phyloP scores from a whole-genome alignment of 2,888 invertebrate genomes.

The Lepidocyrtoides sp. region DNA sequence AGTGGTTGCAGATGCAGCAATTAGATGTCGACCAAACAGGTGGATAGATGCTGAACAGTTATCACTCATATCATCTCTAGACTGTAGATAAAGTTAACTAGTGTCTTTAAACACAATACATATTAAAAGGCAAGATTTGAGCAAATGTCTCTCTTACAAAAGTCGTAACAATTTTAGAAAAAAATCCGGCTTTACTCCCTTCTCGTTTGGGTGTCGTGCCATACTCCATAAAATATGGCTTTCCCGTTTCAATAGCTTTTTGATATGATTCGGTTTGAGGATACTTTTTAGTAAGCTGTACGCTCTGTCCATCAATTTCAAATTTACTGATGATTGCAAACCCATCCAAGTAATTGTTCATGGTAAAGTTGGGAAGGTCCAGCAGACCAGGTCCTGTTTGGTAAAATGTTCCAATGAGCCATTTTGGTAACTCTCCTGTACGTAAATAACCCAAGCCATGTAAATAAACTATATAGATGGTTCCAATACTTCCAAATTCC shows the following conservation, averaged over 20 bases:
- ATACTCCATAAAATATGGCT: slow-evolving; percentile 87
- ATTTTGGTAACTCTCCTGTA: slow-evolving; percentile 87
- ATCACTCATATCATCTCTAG: slow-evolving; percentile 86
- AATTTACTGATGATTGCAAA: slow-evolving; percentile 87
- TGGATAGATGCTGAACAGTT: slow-evolving; percentile 87
- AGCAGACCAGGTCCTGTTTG: slow-evolving; percentile 88
- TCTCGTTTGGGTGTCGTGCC: slow-evolving; percentile 87
- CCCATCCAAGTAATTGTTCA: slow-evolving; percentile 88
- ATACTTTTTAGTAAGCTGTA: slow-evolving; percentile 86
- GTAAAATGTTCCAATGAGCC: slow-evolving; percentile 87
- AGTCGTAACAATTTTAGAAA: slow-evolving; percentile 86
- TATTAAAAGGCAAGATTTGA: no score
- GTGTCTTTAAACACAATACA: background rate
- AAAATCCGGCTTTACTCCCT: slow-evolving; percentile 87
- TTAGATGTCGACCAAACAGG: slow-evolving; percentile 87
- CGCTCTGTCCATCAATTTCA: slow-evolving; percentile 86
- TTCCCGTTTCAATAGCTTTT: slow-evolving; percentile 86
- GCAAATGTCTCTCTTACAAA: slow-evolving; percentile 84
- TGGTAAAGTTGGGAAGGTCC: slow-evolving; percentile 86
- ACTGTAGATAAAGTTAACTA: slow-evolving; percentile 75
- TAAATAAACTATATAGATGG: background rate
- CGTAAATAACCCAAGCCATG: background rate
- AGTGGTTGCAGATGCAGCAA: slow-evolving; percentile 87
- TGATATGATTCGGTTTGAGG: slow-evolving; percentile 87
- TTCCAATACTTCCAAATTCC: no score